Evolutionary conservation across 1,140 invertebrate genomes (phyloP), one percentile per base, ranked within the genome.

Genomic region (Reticulitermes speratus): DNA sequence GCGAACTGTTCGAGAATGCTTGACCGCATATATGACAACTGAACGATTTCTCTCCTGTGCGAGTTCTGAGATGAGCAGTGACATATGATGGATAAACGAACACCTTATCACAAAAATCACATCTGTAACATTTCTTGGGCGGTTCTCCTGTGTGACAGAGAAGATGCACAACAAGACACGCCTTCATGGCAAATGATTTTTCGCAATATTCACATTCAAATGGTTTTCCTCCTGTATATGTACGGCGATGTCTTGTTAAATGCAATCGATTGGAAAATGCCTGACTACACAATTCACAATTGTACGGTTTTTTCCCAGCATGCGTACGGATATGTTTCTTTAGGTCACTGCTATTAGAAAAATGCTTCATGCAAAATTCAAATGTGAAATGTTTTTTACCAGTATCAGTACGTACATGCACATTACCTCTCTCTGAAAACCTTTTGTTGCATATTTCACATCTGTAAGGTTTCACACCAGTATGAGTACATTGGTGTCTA

Each of bases 401-500:
- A 38, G 92, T 93, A 88, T 94, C 93, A 86, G 92, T 91, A 84
- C 93, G 89, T 81, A 93, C 91, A 88, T 94, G 93, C 16, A 93
- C 92, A 21, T 55, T 55, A 19, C 52, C 52, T 55, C 52, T 55
- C 19, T 55, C 52, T 21, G 52, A 55, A 55, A 55, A 55, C 52
- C 52, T 55, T 55, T 55, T 55, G 52, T 21, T 55, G 52, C 52
- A 55, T 21, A 55, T 21, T 21, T 55, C 52, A 55, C 52, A 55
- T 55, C 14, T 55, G 52, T 19, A 55, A 21, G 52, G 52, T 21
- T 55, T 55, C 14, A 55, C 52, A 16, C 52, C 52, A 16, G 52
- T 55, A 21, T 55, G 52, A 55, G 52, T 19, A 1, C 52, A 14
- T 55, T 21, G 52, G 19, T 55, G 52, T 55, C 52, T 55, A 16